Conservation (phyloP, 2,797 vertebrate genomes). For the Scyliorhinus canicula region DNA sequence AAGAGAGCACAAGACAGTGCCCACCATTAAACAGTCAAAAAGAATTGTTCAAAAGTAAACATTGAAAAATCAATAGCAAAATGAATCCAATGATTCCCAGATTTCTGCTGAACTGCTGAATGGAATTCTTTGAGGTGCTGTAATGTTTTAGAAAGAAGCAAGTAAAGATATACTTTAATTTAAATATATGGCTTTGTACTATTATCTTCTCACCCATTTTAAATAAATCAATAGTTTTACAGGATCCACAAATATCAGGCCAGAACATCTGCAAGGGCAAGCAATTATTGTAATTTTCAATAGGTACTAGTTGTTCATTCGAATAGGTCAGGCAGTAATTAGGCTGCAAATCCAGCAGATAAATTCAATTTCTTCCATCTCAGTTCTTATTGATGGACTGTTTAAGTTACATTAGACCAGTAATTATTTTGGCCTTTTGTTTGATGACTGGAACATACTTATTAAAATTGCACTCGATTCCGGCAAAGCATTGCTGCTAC, state of each 20-base stretch:
- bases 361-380: slow-evolving; percentile 11
- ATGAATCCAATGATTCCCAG: not conserved
- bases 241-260: not conserved
- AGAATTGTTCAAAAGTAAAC: not conserved
- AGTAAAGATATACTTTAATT: not conserved
- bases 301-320: not conserved
- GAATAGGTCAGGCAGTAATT: slow-evolving; percentile 15
- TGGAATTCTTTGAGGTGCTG: not conserved
- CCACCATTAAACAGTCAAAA: not conserved
- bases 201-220: not conserved
- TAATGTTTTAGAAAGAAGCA: not conserved
- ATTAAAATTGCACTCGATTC: too few species aligned
- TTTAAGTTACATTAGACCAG: slow-evolving; percentile 15
- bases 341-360: slow-evolving; percentile 10
- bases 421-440: not conserved
- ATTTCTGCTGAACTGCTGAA: not conserved
- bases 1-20: not conserved
- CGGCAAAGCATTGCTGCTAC: not conserved
- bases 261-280: not conserved
- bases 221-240: slow-evolving; percentile 10
- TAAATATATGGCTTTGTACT: not conserved
- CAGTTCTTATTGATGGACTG: slow-evolving; percentile 3
- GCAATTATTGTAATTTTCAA: not conserved
- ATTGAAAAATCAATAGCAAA: not conserved
- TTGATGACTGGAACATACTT: not conserved